phyloP scores from a whole-genome alignment of 2,797 vertebrate genomes.

The Dicrostonyx torquatus region DNA sequence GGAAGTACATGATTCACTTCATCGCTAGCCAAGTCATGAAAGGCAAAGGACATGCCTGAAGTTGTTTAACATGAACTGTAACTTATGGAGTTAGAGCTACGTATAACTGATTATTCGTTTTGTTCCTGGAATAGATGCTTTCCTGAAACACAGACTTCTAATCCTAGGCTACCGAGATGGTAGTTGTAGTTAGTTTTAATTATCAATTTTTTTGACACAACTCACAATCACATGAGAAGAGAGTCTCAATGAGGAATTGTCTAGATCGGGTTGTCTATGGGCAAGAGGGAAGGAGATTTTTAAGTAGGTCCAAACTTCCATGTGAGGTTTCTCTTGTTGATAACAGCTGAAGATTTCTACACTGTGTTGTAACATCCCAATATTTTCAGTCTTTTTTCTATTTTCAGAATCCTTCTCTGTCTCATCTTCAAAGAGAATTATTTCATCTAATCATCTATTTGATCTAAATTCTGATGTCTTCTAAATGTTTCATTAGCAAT shows the following conservation, averaged over 20 bases:
- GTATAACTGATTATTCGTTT: not conserved
- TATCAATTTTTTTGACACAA: not conserved
- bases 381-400: conserved; percentile 29
- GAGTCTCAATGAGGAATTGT: not conserved
- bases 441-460: conserved; percentile 57
- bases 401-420: conserved; percentile 47
- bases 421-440: conserved; percentile 45
- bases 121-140: not conserved
- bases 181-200: not conserved
- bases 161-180: not conserved
- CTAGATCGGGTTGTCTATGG: not conserved
- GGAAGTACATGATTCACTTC: not conserved
- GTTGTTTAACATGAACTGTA: not conserved
- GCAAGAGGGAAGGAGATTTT: not conserved
- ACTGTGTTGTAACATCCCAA: not conserved
- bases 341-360: not conserved
- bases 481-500: conserved; percentile 43
- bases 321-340: not conserved
- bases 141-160: not conserved
- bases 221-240: not conserved
- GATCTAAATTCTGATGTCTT: conserved; percentile 54
- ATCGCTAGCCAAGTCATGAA: not conserved
- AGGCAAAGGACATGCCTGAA: not conserved
- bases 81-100: not conserved
- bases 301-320: not conserved